These are phyloP conservation scores for Laticauda laticaudata DNA, from an alignment of 2,113 vertebrate genomes.

Conservation along the genomic window DNA sequence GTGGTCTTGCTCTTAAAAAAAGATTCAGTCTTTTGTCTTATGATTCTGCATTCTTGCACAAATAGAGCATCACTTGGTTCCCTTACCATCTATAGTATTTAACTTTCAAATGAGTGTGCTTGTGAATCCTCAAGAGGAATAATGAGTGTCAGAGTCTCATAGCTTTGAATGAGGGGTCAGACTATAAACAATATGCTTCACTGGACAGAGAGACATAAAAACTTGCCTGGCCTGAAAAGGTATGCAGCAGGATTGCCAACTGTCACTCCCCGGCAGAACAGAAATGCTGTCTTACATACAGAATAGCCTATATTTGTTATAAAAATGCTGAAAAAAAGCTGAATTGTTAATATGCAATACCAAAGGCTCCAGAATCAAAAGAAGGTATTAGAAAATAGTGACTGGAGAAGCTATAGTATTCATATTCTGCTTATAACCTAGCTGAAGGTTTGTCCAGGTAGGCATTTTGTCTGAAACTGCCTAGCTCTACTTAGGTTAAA, in stretches of 20 bases:
- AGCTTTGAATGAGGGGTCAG: not conserved
- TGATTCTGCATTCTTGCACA: not conserved
- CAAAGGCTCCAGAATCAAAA: not conserved
- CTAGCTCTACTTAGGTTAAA: not conserved
- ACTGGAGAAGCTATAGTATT: not conserved
- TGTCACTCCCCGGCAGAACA: not conserved
- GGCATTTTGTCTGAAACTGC: not conserved
- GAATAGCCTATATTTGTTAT: not conserved
- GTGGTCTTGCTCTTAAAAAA: not conserved
- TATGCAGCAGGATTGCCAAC: not conserved
- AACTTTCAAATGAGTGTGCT: not conserved
- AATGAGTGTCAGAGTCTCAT: not conserved
- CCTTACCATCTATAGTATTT: not conserved
- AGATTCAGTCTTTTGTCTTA: not conserved
- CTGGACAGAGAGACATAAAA: not conserved
- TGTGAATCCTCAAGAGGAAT: not conserved
- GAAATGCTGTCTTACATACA: not conserved
- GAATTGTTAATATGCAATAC: not conserved
- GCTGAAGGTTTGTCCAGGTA: not conserved
- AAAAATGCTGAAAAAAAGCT: not conserved
- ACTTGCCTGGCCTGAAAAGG: not conserved
- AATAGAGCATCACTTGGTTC: not conserved
- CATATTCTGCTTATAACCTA: not conserved
- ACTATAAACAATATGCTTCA: not conserved
- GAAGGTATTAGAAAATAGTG: not conserved